Evolutionary conservation across 2,888 invertebrate genomes (phyloP).

Genomic region (Apamea epomidion): DNA sequence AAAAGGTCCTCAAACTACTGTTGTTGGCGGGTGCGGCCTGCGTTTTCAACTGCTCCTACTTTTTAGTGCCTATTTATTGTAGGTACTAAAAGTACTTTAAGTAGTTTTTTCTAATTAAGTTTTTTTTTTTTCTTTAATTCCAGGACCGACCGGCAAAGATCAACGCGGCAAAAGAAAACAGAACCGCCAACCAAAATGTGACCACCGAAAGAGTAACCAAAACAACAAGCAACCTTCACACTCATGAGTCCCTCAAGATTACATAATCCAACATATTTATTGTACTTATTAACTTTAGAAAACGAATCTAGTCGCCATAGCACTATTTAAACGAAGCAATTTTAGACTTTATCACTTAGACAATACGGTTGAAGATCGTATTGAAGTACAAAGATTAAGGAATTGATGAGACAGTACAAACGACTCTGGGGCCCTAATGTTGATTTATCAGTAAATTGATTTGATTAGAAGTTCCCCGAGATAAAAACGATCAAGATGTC

Average conservation of each 20-base stretch:
- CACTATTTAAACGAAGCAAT: constrained; percentile 87
- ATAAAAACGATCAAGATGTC: constrained; percentile 81
- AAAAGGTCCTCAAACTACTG: not conserved
- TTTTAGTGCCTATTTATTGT: not conserved
- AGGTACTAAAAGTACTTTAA: not conserved
- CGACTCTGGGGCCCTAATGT: constrained; percentile 82
- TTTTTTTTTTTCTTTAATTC: constrained; percentile 70
- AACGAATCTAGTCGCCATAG: constrained; percentile 90
- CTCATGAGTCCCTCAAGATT: constrained; percentile 86
- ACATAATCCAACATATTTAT: constrained; percentile 88
- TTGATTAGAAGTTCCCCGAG: constrained; percentile 82
- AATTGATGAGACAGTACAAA: constrained; percentile 83
- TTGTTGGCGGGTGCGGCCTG: not conserved
- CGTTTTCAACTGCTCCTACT: not conserved
- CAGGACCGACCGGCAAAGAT: constrained; percentile 77
- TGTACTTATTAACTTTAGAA: constrained; percentile 84
- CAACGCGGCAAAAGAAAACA: constrained; percentile 69
- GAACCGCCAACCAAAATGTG: constrained; percentile 82
- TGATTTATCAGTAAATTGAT: constrained; percentile 87
- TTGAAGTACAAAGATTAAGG: constrained; percentile 83
- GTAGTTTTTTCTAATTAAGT: constrained; percentile 23
- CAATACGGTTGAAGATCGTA: constrained; percentile 68
- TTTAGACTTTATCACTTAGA: constrained; percentile 80
- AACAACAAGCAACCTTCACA: constrained; percentile 80
- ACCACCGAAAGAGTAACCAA: constrained; percentile 86